Percentiles rank a stretch among this genome's conserved stretches.
These are phyloP conservation scores for Hanleya hanleyi DNA, from an alignment of 2,888 invertebrate species.

Conservation along the genomic window DNA sequence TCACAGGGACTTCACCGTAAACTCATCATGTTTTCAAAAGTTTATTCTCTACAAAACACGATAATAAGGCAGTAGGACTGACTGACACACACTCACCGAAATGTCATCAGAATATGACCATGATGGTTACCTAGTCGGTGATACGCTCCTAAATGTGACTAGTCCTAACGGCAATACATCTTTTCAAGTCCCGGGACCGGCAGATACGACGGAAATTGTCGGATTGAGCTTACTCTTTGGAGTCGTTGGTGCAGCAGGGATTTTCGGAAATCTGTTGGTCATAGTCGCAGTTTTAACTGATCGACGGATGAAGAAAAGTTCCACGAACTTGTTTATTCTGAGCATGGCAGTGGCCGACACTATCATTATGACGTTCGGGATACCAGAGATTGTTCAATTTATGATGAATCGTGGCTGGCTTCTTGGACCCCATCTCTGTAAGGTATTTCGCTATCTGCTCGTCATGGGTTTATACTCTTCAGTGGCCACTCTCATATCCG, in stretches of 20 bases:
- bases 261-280: conserved; percentile 58
- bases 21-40: too few relatives aligned
- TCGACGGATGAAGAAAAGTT: conserved; percentile 47
- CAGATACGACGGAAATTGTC: conserved; percentile 1
- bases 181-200: background rate
- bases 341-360: conserved; percentile 61
- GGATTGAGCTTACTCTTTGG: conserved; percentile 50
- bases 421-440: conserved; percentile 57
- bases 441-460: conserved; percentile 66
- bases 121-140: too few relatives aligned
- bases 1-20: too few relatives aligned
- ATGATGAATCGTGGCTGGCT: conserved; percentile 53
- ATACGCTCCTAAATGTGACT: too few relatives aligned
- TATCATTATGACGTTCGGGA: conserved; percentile 53
- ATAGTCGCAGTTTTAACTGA: conserved; percentile 52
- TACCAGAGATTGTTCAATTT: conserved; percentile 54
- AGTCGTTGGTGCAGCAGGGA: conserved; percentile 53
- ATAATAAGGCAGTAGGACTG: too few relatives aligned
- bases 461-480: conserved; percentile 71
- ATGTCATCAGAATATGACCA: too few relatives aligned
- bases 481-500: conserved; percentile 70
- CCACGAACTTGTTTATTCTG: conserved; percentile 56
- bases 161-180: too few relatives aligned
- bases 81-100: too few relatives aligned
- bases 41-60: too few relatives aligned